Base-by-base conservation (phyloP, 2,113 vertebrate species). In the Vulpes vulpes region DNA sequence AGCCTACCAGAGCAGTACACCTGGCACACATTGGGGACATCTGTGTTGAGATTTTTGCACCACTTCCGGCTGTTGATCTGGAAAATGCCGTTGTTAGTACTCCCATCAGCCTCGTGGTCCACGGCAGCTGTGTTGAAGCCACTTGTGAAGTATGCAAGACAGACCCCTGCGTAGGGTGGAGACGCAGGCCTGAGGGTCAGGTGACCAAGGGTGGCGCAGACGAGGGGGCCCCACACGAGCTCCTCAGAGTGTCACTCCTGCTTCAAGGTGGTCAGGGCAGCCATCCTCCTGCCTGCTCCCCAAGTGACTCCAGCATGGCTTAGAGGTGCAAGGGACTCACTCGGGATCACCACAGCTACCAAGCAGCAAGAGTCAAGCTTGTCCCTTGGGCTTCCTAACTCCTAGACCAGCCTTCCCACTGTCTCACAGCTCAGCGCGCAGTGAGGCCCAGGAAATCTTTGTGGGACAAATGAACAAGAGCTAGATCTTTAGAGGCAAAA, bases 11-110 rank as follows among this genome's bases (percentile, higher is more conserved):
- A 91, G 69, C 98, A 98, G 79, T 98, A 97, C 27, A 97, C 43
- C 2, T 11, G 59, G 84, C 98, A 98, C 20, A 62, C 0, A 64
- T 98, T 98, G 7, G 27, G 27, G 30, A 8, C 14, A 0, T 38
- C 5, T 0, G 35, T 5, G 3, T 20, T 12, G 2, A 97, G 64
- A n/a, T 86, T 97, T 11, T 94, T 97, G 90, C 98, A 99, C 98
- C 98, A 99, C 85, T 78, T 96, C 53, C 95, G 95, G 94, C 98
- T 99, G 97, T 89, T 99, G 94, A 99, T 98, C 98, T 99, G 98
- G 95, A 99, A 99, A 95, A 99, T 98, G 79, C 98, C 99, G 0
- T 98, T 99, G 92, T 98, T 98, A 9, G 97, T 98, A 83, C 98
- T 98, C 14, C 98, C 98, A 0, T 99, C 98, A 0, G 90, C 82